A percentile compares a stretch with the other conserved stretches of the same genome.
phyloP scores from a whole-genome alignment of 2,113 vertebrate species.

The Lichenostomus cassidix region DNA sequence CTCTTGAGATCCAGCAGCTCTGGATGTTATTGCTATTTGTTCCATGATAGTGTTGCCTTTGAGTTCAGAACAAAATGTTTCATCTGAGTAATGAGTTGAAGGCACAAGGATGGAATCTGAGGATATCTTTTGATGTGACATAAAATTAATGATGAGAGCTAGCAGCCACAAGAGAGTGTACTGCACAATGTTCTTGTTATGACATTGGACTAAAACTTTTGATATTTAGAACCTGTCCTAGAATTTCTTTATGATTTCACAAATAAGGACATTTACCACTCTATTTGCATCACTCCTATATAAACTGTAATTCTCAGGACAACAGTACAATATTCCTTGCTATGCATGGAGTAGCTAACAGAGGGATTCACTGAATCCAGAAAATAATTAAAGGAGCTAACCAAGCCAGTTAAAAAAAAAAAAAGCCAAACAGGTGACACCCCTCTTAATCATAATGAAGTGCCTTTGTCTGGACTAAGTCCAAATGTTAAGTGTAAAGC shows the following conservation, averaged over 20 bases:
- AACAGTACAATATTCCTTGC: neutral
- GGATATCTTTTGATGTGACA: neutral
- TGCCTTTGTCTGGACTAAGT: neutral
- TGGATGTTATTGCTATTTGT: neutral
- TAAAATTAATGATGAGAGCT: neutral
- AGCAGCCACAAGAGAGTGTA: neutral
- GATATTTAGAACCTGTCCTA: neutral
- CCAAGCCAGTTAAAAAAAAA: neutral
- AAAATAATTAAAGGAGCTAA: neutral
- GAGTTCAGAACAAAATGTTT: constrained; percentile 12
- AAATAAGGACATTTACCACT: neutral
- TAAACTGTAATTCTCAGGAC: neutral
- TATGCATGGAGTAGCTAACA: neutral
- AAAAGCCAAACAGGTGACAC: neutral
- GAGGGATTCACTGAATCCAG: neutral
- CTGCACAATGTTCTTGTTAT: neutral
- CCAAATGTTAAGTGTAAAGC: neutral
- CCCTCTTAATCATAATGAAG: neutral
- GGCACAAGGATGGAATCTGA: neutral
- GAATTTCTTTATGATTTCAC: neutral
- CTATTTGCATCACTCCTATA: neutral
- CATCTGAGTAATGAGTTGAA: neutral
- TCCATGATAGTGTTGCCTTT: neutral
- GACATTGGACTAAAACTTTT: neutral
- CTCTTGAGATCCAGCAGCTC: neutral